Evolutionary conservation across 2,888 invertebrate species (phyloP), one percentile per base, ranked within the genome.

Genomic region (Dicroscelio sp.): DNA sequence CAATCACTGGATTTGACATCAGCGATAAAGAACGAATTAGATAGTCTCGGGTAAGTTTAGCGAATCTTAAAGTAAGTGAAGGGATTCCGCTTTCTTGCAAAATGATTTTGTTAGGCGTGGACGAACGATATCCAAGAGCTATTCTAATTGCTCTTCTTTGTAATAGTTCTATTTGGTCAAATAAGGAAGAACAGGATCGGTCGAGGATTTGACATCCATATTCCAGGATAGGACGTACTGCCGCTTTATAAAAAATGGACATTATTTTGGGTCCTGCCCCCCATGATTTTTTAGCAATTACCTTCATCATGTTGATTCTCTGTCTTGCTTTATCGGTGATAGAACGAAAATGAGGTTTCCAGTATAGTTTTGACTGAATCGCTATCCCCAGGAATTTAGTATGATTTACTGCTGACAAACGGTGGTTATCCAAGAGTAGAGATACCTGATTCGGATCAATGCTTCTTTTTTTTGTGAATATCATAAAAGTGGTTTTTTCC

Each of bases 241-340:
- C 55, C 0, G 67, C 12, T n/a, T 23, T 87, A n/a, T 82, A 83
- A 14, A 88, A 82, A 17, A 17, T 69, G 14, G 75, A 14, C 69
- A 88, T 67, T 0, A 58, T 20, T 78, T 58, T 88, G 23, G 88
- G 88, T 33, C 83, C 30, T 8, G 88, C 76, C 17, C 88, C 69
- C 88, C 83, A 88, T 12, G 65, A 23, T 33, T 75, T 88, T 55
- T 67, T 60, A 0, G 43, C 14, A 2, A 87, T 0, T 0, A 69
- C 0, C 52, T 60, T 69, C 58, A 88, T 55, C 17, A 83, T 71
- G 1, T 82, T 88, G 6, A 86, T 6, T 58, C 76, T 69, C 6
- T 38, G 20, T 10, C n/a, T 4, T 4, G 48, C 3, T 48, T 48
- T 73, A 14, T n/a, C 0, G 6, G n/a, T 20, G 20, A 52, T 25